A percentile compares a stretch with the other conserved stretches of the same genome.
Conservation (phyloP, 2,113 vertebrate genomes). For the Dolichallabes microphthalmus region DNA sequence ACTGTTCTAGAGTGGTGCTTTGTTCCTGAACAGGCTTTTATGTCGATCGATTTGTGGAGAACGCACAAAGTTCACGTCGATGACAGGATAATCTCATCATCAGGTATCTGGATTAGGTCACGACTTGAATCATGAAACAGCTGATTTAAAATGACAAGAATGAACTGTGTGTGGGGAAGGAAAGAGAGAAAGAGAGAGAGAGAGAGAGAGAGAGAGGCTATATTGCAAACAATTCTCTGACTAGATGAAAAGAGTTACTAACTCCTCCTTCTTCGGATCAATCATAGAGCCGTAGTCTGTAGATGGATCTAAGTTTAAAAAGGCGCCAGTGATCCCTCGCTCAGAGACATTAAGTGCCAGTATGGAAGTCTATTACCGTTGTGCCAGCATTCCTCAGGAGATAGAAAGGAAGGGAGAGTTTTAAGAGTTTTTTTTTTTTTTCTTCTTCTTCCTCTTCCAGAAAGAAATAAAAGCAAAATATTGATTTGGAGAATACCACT, state of each 20-base stretch:
- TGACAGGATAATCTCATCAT: conserved; percentile 77
- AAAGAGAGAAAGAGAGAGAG: background rate
- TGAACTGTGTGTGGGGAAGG: background rate
- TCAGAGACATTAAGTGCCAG: conserved; percentile 29
- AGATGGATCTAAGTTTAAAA: conserved; percentile 48
- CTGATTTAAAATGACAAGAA: conserved; percentile 69
- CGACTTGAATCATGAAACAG: conserved; percentile 69
- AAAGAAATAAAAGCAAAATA: conserved; percentile 1
- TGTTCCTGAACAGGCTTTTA: conserved; percentile 67
- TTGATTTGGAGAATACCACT: background rate
- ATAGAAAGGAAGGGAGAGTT: background rate
- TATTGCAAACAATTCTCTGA: conserved; percentile 10
- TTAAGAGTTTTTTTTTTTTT: background rate
- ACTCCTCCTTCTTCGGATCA: conserved; percentile 41
- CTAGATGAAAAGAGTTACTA: conserved; percentile 13
- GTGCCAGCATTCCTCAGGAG: background rate
- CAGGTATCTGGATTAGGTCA: conserved; percentile 70
- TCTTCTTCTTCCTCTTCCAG: background rate
- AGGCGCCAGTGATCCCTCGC: conserved; percentile 21
- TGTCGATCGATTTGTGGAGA: conserved; percentile 65
- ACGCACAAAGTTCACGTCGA: conserved; percentile 67
- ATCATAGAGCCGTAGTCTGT: conserved; percentile 28
- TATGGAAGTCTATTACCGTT: conserved; percentile 13
- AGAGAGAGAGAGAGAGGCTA: background rate
- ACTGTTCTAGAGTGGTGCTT: conserved; percentile 61